phyloP scores from a whole-genome alignment of 1,140 invertebrate species.

The Hydropsyche tenuis region DNA sequence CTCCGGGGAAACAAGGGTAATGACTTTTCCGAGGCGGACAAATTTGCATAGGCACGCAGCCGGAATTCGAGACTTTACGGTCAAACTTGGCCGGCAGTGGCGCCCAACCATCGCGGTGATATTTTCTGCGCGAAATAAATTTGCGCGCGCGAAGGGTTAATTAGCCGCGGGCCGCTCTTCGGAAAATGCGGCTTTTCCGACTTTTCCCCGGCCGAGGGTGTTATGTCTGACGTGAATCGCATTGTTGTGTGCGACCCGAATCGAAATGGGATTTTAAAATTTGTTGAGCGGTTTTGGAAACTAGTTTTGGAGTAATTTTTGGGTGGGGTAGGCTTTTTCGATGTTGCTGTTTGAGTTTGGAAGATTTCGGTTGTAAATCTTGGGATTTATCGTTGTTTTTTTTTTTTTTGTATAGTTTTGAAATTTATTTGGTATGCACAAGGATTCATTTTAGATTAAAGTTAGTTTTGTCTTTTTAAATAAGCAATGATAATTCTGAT shows the following conservation, averaged over 20 bases:
- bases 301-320: neutral
- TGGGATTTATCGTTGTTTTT: no score
- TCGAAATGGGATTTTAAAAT: neutral
- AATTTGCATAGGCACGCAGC: conserved; percentile 49
- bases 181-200: neutral
- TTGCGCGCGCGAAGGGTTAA: conserved; percentile 40
- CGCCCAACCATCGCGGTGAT: conserved; percentile 21
- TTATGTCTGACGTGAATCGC: neutral
- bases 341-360: no score
- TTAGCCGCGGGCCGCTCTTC: neutral
- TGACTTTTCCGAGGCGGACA: conserved; percentile 47
- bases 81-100: conserved; percentile 38
- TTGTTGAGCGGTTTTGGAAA: neutral
- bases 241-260: neutral
- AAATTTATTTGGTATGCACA: no score
- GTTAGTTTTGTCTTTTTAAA: no score
- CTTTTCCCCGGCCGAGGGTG: neutral
- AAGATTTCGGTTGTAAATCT: no score
- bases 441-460: no score
- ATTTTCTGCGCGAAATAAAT: conserved; percentile 29
- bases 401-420: no score
- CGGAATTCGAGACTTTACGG: conserved; percentile 46
- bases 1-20: conserved; percentile 49
- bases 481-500: no score
- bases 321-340: no score